Evolutionary conservation across 2,888 invertebrate species (phyloP).

Genomic region (Operophtera brumata): DNA sequence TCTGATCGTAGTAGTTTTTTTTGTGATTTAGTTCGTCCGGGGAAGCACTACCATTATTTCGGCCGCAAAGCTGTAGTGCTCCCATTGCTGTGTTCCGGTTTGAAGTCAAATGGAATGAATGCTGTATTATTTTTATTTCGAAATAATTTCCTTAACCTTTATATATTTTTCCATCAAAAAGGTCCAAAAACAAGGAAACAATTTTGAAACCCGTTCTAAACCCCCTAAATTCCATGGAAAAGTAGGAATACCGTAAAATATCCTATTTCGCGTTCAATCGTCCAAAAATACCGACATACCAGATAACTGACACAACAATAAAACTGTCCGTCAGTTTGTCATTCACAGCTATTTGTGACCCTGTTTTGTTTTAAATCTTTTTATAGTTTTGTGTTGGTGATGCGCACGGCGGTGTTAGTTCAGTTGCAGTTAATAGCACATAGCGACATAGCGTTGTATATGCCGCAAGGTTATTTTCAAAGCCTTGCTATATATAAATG

Average conservation of each 20-base stretch:
- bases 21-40: too few species aligned
- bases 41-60: too few species aligned
- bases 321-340: slow-evolving; percentile 15
- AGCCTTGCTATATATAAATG: too few species aligned
- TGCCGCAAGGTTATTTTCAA: too few species aligned
- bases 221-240: background rate
- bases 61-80: too few species aligned
- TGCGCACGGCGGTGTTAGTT: background rate
- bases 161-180: background rate
- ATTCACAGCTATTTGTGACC: slow-evolving; percentile 13
- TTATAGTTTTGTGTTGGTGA: slow-evolving; percentile 8
- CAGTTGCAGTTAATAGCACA: too few species aligned
- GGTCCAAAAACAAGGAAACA: background rate
- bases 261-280: background rate
- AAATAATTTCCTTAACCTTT: background rate
- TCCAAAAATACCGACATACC: slow-evolving; percentile 12
- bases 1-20: too few species aligned
- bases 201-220: background rate
- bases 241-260: background rate
- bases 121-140: too few species aligned
- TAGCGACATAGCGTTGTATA: too few species aligned
- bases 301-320: slow-evolving; percentile 10
- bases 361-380: slow-evolving; percentile 14
- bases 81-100: too few species aligned
- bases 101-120: too few species aligned